Conservation (phyloP, 1,140 invertebrate species). For the Cataglyphis hispanica region DNA sequence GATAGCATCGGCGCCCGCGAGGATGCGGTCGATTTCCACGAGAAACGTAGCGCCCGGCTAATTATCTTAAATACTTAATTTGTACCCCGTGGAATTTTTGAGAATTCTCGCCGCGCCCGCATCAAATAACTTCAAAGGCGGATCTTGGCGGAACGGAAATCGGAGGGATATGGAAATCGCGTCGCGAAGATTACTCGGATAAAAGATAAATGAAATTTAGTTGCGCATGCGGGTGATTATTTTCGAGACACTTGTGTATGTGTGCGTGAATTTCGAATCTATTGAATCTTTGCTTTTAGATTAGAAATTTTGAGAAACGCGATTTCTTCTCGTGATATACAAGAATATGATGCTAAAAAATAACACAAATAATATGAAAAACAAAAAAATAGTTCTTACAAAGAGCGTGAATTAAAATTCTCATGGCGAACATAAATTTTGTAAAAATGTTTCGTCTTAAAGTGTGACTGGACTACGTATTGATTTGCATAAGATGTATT, state of each 20-base stretch:
- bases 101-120: constrained; percentile 33
- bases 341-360: not conserved
- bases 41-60: constrained; percentile 66
- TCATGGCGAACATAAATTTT: no score
- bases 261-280: not conserved
- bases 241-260: not conserved
- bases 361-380: not conserved
- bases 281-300: not conserved
- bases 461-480: not conserved
- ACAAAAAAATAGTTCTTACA: not conserved
- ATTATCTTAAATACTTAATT: constrained; percentile 82
- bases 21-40: constrained; percentile 26
- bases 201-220: not conserved
- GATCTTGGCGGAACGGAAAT: constrained; percentile 40
- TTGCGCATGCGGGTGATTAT: constrained; percentile 39
- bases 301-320: not conserved
- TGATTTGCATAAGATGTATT: not conserved
- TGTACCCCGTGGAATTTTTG: constrained; percentile 69
- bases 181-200: not conserved
- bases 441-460: no score
- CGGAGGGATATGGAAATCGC: constrained; percentile 26
- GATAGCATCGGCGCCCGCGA: not conserved
- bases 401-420: no score
- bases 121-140: constrained; percentile 44
- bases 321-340: not conserved